Base-by-base conservation (phyloP, 92 coral and sea anemone species). In the Porites lobata region DNA sequence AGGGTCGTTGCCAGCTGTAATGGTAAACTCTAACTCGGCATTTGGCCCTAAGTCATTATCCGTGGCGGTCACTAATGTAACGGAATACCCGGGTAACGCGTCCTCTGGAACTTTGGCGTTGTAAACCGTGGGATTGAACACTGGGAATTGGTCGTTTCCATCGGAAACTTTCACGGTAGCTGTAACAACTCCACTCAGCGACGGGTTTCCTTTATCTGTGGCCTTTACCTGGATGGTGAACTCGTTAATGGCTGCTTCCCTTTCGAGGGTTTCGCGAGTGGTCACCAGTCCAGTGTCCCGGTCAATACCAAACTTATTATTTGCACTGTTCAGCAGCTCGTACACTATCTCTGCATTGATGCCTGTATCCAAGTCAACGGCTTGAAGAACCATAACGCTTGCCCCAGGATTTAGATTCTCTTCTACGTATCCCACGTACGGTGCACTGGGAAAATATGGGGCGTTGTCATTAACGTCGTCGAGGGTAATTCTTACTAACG, bases 301-400 rank as follows among this genome's bases (percentile, higher is more conserved):
- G 54, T 94, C 90, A 50, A 97, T 97, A 59, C 8, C 38, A 73
- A 97, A 95, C 54, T 86, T 85, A 17, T 79, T 90, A 26, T 76
- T 90, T 0, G 99, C 97, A 65, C 76, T 70, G 68, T 92, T 88
- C 9, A 75, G 92, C 15, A 97, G 91, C 22, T 81, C 72, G 87
- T 97, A 97, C 62, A 78, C 86, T 50, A 97, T 79, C 61, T 88
- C 72, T 8, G 97, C 96, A 90, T 92, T 90, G 18, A 87, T 89
- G 17, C 91, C 96, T 57, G 82, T 90, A 62, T 94, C 96, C 51
- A 89, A 86, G 81, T 97, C 99, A 7, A 95, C 78, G 1, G 99
- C 99, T 65, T 94, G 95, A 32, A 96, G 85, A 62, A 91, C 94
- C 90, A 96, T 90, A 1, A 96, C 99, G 70, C 96, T 89, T 7